Base-by-base conservation (phyloP, 2,888 invertebrate genomes). In the Lacanobia oleracea region DNA sequence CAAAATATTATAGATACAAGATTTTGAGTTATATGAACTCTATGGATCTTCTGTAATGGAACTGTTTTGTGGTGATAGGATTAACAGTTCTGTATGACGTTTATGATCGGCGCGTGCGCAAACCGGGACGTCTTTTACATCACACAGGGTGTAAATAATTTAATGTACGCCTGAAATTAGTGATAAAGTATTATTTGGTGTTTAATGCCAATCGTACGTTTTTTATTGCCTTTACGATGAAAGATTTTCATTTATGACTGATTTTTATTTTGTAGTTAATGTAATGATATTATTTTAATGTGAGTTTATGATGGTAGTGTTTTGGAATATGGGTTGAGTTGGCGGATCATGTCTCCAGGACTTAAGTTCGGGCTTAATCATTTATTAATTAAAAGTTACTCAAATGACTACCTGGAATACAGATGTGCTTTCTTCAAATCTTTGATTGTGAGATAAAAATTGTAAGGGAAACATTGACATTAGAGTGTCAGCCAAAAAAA, bases 161-260 rank as follows among this genome's bases (percentile, higher is more conserved):
- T 94, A 91, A 94, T 88, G 90, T 88, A 72, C 86, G 84, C 67
- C 80, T 87, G 83, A 86, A 88, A 88, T 87, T 84, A 79, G 88
- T 90, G 92, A 92, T 93, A 93, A 93, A 93, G 90, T 87, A 90
- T 94, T 90, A 92, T 90, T 88, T 87, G 85, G 87, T 90, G 89
- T 93, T 94, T 93, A 94, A 91, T 91, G 91, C 89, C 93, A 92
- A 95, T 94, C 94, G 92, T 87, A 77, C 85, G 84, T 84, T 89
- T n/a, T 93, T 93, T 92, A 87, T 88, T 86, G 59, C 75, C 79
- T 78, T 87, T 78, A 84, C 86, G 85, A 59, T 65, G 54, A 78
- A 82, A 51, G 62, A 65, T 74, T 69, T 75, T 67, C 7, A 14
- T 76, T 67, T 69, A 83, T 59, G 79, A 56, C 50, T 59, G 65